Conservation (phyloP, 1,140 invertebrate species). For the Lethocerus indicus region DNA sequence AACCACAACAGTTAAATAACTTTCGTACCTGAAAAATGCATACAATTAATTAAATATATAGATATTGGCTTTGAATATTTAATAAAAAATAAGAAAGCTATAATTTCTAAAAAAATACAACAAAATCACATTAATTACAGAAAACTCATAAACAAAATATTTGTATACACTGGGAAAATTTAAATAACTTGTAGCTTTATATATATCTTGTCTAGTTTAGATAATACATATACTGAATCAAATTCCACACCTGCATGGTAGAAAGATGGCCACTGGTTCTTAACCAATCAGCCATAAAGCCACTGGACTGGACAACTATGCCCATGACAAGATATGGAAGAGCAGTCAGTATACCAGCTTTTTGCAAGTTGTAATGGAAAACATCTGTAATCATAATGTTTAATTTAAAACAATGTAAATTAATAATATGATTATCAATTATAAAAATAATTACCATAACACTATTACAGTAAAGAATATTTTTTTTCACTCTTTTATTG, state of each 20-base stretch:
- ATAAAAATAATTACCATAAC: too few species aligned
- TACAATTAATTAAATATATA: background rate
- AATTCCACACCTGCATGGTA: conserved; percentile 46
- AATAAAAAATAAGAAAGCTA: conserved; percentile 40
- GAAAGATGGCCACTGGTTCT: conserved; percentile 40
- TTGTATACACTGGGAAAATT: too few species aligned
- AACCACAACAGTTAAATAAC: conserved; percentile 58
- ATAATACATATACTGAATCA: too few species aligned
- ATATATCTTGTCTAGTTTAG: too few species aligned
- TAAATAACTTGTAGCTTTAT: too few species aligned
- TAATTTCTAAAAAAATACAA: background rate
- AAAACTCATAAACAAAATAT: background rate
- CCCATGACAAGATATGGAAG: conserved; percentile 77
- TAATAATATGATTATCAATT: background rate
- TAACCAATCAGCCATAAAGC: conserved; percentile 64
- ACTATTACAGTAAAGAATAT: too few species aligned
- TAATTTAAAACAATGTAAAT: too few species aligned
- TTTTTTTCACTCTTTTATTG: too few species aligned
- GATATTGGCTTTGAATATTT: too few species aligned
- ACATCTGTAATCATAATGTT: conserved; percentile 37
- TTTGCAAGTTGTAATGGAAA: conserved; percentile 48
- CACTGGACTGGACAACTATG: conserved; percentile 56
- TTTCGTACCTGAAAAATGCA: conserved; percentile 35
- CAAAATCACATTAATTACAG: background rate
- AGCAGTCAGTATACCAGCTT: conserved; percentile 63